These are phyloP conservation scores for Tipula unca DNA, from an alignment of 2,888 invertebrate genomes.

Conservation along the genomic window DNA sequence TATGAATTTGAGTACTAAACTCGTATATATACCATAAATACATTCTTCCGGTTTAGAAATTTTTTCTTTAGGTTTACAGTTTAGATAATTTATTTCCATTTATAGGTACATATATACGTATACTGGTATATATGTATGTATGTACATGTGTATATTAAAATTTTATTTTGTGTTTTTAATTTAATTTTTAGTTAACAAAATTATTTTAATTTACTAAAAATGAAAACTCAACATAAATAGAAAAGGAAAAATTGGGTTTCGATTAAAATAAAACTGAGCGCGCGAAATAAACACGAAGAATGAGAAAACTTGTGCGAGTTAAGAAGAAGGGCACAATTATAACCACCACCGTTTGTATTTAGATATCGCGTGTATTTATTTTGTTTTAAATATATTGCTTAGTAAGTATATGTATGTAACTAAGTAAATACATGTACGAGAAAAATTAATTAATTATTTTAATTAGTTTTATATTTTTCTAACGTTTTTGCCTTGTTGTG, in stretches of 20 bases:
- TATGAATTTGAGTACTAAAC: too few relatives aligned
- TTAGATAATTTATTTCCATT: neutral
- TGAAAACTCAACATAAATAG: neutral
- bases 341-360: neutral
- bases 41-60: neutral
- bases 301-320: neutral
- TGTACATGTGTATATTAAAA: too few relatives aligned
- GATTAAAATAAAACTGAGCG: neutral
- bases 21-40: neutral
- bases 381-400: too few relatives aligned
- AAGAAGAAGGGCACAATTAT: neutral
- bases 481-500: neutral
- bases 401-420: neutral
- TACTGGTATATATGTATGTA: too few relatives aligned
- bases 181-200: neutral
- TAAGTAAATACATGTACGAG: neutral
- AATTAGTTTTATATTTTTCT: neutral
- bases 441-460: neutral
- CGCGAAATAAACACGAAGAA: neutral
- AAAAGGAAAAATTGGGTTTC: neutral
- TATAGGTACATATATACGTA: too few relatives aligned
- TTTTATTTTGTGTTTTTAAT: neutral
- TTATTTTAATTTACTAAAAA: neutral
- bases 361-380: neutral
- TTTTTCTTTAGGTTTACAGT: neutral